Evolutionary conservation across 30 jellyfish, hydroid and myxozoan species (phyloP).

Genomic region (Pseudorhiza aurosa): DNA sequence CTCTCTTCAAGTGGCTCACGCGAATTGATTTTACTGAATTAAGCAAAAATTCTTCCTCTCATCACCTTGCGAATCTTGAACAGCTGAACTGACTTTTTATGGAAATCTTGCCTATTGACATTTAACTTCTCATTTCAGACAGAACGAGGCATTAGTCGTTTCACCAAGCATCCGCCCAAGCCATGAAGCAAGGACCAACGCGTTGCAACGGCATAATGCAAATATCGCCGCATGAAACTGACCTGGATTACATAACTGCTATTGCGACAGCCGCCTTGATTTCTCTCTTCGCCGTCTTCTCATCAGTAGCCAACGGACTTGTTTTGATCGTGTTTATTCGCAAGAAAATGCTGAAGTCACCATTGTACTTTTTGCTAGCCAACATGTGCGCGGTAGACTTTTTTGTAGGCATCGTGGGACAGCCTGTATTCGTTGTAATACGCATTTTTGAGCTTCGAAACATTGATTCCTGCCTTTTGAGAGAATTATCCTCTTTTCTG

Average conservation of each 20-base stretch:
- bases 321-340: slow-evolving; percentile 7
- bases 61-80: too few relatives aligned
- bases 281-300: background rate
- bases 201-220: background rate
- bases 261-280: background rate
- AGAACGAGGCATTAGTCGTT: background rate
- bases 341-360: slow-evolving; percentile 2
- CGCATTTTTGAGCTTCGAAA: slow-evolving; percentile 1
- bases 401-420: slow-evolving; percentile 12
- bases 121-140: too few relatives aligned
- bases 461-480: background rate
- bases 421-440: slow-evolving; percentile 10
- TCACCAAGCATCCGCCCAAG: too few relatives aligned
- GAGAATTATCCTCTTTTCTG: background rate
- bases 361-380: background rate
- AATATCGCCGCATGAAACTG: background rate
- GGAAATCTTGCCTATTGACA: too few relatives aligned
- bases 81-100: too few relatives aligned
- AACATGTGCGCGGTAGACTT: slow-evolving; percentile 23
- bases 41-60: too few relatives aligned
- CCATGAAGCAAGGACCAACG: too few relatives aligned
- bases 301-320: background rate
- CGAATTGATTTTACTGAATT: too few relatives aligned
- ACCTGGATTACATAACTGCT: background rate
- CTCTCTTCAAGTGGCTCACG: too few relatives aligned